Conservation (phyloP, 2,888 invertebrate species). For the Danaus chrysippus region DNA sequence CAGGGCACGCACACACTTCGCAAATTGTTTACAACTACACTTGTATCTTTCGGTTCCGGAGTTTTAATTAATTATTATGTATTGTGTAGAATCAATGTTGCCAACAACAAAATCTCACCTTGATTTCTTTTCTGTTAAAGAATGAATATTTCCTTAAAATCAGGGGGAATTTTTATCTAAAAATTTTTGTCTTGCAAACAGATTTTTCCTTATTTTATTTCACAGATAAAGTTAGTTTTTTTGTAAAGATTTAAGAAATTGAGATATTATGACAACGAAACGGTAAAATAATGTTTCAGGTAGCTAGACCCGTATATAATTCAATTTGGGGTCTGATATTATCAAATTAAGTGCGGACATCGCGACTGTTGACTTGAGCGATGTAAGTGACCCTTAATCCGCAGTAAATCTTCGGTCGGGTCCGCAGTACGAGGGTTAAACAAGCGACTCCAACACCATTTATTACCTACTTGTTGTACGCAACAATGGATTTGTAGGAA, state of each 20-base stretch:
- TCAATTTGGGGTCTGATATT: slow-evolving; percentile 56
- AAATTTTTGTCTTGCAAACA: too few species aligned
- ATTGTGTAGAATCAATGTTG: background rate
- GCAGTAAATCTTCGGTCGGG: slow-evolving; percentile 72
- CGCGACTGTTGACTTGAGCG: slow-evolving; percentile 70
- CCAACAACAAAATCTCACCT: too few species aligned
- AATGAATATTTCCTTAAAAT: too few species aligned
- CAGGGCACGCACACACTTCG: slow-evolving; percentile 53
- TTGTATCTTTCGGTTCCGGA: slow-evolving; percentile 24
- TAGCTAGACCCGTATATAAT: slow-evolving; percentile 38
- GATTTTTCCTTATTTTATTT: too few species aligned
- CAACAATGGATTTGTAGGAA: slow-evolving; percentile 40
- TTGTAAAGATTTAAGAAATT: too few species aligned
- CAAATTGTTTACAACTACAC: slow-evolving; percentile 61
- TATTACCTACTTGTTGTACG: slow-evolving; percentile 60
- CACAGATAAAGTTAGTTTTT: too few species aligned
- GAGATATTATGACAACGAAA: background rate
- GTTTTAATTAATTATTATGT: slow-evolving; percentile 16
- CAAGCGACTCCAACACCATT: slow-evolving; percentile 70
- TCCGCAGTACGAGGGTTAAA: slow-evolving; percentile 62
- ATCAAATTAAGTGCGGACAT: slow-evolving; percentile 66
- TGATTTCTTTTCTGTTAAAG: too few species aligned
- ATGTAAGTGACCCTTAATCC: slow-evolving; percentile 76
- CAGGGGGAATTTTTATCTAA: too few species aligned
- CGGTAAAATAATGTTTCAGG: slow-evolving; percentile 15